Evolutionary conservation across 2,888 invertebrate genomes (phyloP).

Genomic region (Pseudoips prasinana): DNA sequence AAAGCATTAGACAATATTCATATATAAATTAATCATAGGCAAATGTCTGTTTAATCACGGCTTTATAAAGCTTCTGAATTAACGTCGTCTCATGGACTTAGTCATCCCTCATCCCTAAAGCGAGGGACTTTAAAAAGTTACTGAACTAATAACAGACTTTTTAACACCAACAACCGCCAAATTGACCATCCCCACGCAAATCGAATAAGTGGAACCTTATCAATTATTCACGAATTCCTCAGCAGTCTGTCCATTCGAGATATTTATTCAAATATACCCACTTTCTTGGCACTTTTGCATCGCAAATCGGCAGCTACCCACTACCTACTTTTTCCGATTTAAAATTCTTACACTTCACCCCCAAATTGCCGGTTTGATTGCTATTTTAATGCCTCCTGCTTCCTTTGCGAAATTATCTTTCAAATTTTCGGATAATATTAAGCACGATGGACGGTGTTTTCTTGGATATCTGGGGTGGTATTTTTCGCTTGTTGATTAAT

Average conservation of each 20-base stretch:
- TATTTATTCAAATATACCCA: slow-evolving; percentile 68
- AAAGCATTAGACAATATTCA: too few species aligned
- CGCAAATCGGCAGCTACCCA: slow-evolving; percentile 69
- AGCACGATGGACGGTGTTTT: slow-evolving; percentile 29
- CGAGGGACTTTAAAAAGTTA: too few species aligned
- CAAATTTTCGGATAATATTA: slow-evolving; percentile 45
- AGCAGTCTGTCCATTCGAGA: slow-evolving; percentile 36
- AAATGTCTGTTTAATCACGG: too few species aligned
- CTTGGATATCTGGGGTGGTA: slow-evolving; percentile 4
- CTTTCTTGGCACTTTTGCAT: slow-evolving; percentile 74
- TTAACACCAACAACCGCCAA: slow-evolving; percentile 10
- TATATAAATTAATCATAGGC: too few species aligned
- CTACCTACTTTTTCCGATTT: slow-evolving; percentile 62
- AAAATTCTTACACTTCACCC: slow-evolving; percentile 58
- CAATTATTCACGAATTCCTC: slow-evolving; percentile 38
- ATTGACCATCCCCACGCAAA: slow-evolving; percentile 36
- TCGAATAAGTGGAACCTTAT: slow-evolving; percentile 34
- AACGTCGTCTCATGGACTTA: too few species aligned
- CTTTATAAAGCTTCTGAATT: too few species aligned
- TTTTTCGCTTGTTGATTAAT: slow-evolving; percentile 4
- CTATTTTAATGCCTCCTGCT: slow-evolving; percentile 68
- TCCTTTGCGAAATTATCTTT: slow-evolving; percentile 57
- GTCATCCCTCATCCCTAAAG: neutral
- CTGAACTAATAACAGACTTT: too few species aligned
- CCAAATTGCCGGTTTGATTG: slow-evolving; percentile 75